Evolutionary conservation across 1,140 invertebrate species (phyloP).

Genomic region (Hyles euphorbiae): DNA sequence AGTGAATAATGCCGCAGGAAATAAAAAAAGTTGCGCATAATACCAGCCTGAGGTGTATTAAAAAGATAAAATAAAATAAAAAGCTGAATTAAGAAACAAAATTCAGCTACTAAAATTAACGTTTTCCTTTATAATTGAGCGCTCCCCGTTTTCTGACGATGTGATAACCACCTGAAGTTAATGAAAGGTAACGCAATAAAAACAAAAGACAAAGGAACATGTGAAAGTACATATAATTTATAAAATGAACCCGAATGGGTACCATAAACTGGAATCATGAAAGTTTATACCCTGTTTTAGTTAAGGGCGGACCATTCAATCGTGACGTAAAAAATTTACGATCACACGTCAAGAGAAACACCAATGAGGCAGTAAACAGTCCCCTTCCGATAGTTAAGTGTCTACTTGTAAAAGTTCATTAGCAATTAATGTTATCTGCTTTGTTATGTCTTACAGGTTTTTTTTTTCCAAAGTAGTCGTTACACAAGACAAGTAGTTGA

Average conservation of each 20-base stretch:
- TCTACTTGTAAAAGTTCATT: constrained; percentile 63
- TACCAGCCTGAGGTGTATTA: too few relatives aligned
- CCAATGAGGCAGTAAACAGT: constrained; percentile 69
- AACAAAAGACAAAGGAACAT: constrained; percentile 5
- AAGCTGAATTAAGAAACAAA: too few relatives aligned
- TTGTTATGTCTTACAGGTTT: constrained; percentile 10
- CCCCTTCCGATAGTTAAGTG: constrained; percentile 49
- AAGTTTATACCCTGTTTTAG: constrained; percentile 70
- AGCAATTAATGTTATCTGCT: constrained; percentile 48
- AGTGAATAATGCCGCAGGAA: too few relatives aligned
- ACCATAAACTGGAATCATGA: constrained; percentile 66
- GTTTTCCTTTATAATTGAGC: too few relatives aligned
- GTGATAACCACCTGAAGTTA: too few relatives aligned
- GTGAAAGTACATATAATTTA: constrained; percentile 46
- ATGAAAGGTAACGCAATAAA: not conserved
- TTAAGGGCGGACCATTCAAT: constrained; percentile 68
- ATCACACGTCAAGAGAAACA: constrained; percentile 70
- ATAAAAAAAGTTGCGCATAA: too few relatives aligned
- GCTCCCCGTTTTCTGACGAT: too few relatives aligned
- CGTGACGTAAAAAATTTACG: constrained; percentile 71
- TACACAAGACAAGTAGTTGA: too few relatives aligned
- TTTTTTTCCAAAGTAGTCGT: too few relatives aligned
- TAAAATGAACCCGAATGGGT: constrained; percentile 67
- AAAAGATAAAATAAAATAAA: too few relatives aligned
- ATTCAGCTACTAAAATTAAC: too few relatives aligned